A percentile compares a stretch with the other conserved stretches of the same genome.
These are phyloP conservation scores for Drosophila bipectinata DNA, from an alignment of 1,140 invertebrate genomes.

Conservation along the genomic window DNA sequence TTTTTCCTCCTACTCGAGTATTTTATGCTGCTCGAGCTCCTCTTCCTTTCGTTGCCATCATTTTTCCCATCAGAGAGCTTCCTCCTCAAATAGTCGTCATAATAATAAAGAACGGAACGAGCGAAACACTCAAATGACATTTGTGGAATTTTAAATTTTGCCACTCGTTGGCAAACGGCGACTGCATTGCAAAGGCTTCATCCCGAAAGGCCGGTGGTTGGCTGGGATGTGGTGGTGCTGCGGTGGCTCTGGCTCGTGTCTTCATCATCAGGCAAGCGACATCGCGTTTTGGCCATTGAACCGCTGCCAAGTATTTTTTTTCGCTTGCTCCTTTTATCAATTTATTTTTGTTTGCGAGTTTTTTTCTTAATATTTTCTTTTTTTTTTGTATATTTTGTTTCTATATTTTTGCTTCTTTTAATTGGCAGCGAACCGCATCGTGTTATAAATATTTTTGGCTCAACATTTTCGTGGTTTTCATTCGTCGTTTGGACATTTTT, in stretches of 20 bases:
- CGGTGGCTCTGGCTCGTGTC: slow-evolving; percentile 33
- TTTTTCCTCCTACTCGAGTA: slow-evolving; percentile 19
- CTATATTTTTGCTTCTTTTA: slow-evolving; percentile 44
- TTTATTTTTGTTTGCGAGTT: slow-evolving; percentile 35
- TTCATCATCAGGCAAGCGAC: slow-evolving; percentile 23
- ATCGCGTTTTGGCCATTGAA: slow-evolving; percentile 67
- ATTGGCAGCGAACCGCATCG: slow-evolving; percentile 58
- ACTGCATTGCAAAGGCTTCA: slow-evolving; percentile 40
- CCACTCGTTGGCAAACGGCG: slow-evolving; percentile 21
- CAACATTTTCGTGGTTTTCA: slow-evolving; percentile 61
- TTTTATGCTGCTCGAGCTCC: neutral
- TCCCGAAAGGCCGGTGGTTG: slow-evolving; percentile 22
- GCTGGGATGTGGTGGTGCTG: slow-evolving; percentile 12
- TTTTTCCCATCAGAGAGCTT: slow-evolving; percentile 21
- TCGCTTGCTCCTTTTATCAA: slow-evolving; percentile 35
- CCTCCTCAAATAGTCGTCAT: slow-evolving; percentile 46
- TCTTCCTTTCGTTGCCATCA: slow-evolving; percentile 7
- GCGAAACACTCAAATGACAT: slow-evolving; percentile 70
- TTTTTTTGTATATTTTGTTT: slow-evolving; percentile 23
- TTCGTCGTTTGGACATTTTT: slow-evolving; percentile 42
- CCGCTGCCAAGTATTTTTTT: slow-evolving; percentile 66
- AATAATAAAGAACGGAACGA: slow-evolving; percentile 58
- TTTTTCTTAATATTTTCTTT: slow-evolving; percentile 10
- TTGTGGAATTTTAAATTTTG: slow-evolving; percentile 76
- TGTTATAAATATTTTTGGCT: slow-evolving; percentile 63